A percentile compares a stretch with the other conserved stretches of the same genome.
phyloP scores from a whole-genome alignment of 2,888 invertebrate species.

The Conomelus anceps region DNA sequence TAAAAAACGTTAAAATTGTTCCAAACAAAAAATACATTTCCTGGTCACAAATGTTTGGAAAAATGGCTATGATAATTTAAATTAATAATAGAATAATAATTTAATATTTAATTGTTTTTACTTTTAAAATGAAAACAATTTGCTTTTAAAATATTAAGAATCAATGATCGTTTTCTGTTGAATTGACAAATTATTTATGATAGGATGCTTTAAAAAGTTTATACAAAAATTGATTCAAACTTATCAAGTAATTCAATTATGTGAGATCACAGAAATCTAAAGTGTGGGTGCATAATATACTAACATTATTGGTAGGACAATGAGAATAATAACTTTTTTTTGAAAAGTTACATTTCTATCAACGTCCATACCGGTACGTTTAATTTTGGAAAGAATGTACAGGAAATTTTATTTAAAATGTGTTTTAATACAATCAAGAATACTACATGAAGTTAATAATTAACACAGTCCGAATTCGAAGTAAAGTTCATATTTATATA shows the following conservation, averaged over 20 bases:
- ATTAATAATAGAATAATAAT: too few relatives aligned
- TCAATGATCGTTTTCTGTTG: too few relatives aligned
- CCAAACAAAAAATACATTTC: too few relatives aligned
- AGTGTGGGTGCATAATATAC: background rate
- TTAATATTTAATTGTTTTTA: too few relatives aligned
- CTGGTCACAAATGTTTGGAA: too few relatives aligned
- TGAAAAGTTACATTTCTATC: too few relatives aligned
- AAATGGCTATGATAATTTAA: too few relatives aligned
- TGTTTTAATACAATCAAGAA: background rate
- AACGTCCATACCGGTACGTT: background rate
- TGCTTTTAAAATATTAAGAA: background rate
- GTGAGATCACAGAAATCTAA: background rate
- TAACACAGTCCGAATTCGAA: background rate
- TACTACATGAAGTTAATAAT: background rate
- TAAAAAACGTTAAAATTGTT: too few relatives aligned
- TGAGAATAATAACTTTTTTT: background rate
- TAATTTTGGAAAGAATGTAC: background rate
- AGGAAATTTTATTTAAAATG: background rate
- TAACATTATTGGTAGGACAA: background rate
- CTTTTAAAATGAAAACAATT: too few relatives aligned
- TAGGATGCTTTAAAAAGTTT: background rate
- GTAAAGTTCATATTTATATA: background rate
- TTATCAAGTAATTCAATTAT: background rate
- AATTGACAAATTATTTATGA: too few relatives aligned
- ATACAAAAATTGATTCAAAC: background rate